Evolutionary conservation across 2,888 invertebrate genomes (phyloP).

Genomic region (Eucriotettix oculatus): DNA sequence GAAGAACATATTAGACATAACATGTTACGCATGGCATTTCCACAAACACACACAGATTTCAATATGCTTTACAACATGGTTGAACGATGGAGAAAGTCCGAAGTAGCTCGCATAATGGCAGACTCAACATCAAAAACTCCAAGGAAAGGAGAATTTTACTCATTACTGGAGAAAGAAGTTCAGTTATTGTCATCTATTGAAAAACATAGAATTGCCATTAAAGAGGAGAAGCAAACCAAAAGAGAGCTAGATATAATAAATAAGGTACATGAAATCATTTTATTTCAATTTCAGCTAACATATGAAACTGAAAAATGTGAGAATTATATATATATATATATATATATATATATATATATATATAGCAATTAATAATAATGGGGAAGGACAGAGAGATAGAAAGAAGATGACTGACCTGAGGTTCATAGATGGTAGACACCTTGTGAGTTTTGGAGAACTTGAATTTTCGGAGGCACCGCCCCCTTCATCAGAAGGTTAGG

Average conservation of each 20-base stretch:
- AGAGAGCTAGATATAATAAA: constrained; percentile 26
- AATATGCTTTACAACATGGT: constrained; percentile 53
- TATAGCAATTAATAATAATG: too few species aligned
- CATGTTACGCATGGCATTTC: constrained; percentile 1
- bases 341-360: too few species aligned
- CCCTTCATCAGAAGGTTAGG: too few species aligned
- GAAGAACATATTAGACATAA: neutral
- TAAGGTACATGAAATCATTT: constrained; percentile 1
- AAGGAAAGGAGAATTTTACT: constrained; percentile 50
- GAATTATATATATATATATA: too few species aligned
- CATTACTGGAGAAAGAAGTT: constrained; percentile 57
- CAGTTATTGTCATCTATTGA: constrained; percentile 51
- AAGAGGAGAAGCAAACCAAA: constrained; percentile 4
- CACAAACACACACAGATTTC: constrained; percentile 48
- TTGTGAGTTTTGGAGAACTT: too few species aligned
- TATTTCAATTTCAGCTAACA: too few species aligned
- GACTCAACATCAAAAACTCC: constrained; percentile 46
- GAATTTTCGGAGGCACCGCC: too few species aligned
- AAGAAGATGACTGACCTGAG: too few species aligned
- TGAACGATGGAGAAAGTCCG: constrained; percentile 48
- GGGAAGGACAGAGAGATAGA: too few species aligned
- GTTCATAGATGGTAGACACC: too few species aligned
- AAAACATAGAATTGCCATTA: constrained; percentile 34
- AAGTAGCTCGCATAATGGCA: constrained; percentile 47
- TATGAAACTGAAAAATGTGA: too few species aligned